Evolutionary conservation across 2,797 vertebrate genomes (phyloP), one percentile per base, ranked within the genome.

Genomic region (Octomys mimax): DNA sequence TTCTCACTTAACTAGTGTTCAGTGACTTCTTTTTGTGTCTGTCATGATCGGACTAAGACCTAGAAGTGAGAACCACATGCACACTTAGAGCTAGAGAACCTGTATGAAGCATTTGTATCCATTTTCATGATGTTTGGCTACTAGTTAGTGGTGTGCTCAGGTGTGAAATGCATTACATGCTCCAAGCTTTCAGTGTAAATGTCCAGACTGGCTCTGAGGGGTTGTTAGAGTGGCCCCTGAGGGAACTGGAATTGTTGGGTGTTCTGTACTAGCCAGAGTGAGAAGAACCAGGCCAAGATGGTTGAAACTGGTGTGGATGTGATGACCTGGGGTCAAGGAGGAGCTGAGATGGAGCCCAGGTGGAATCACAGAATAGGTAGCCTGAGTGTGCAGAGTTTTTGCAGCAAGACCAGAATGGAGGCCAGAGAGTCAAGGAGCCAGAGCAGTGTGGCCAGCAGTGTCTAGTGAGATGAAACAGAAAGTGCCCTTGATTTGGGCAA

Each of bases 181-280:
- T 54, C 49, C 39, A 6, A 28, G 33, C 11, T 31, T 22, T 91
- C 59, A 12, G 12, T 46, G 16, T 61, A 42, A 52, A 7, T 13
- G 8, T 0, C 68, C 7, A 0, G 18, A 12, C 4, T 42, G 6
- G 33, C 57, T 88, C 64, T 21, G 70, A 94, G 87, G 52, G 28
- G 8, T 87, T 28, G 57, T 95, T 54, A 49, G 92, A 78, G 93
- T 62, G 95, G 95, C 96, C 91, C 86, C 92, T 96, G 87, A 75
- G 91, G 96, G 93, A 71, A 4, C 64, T 39, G 6, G 26, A 16
- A 13, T 16, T 4, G 52, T 22, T 31, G 28, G 13, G 10, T 42
- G 54, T 68, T 78, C 24, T 75, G 28, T 13, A 39, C 59, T 24
- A 36, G 31, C 13, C 84, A 4, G 21, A n/a, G 26, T 26, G 39